Evolutionary conservation across 1,140 invertebrate genomes (phyloP), one percentile per base, ranked within the genome.

Genomic region (Calephelis nemesis): DNA sequence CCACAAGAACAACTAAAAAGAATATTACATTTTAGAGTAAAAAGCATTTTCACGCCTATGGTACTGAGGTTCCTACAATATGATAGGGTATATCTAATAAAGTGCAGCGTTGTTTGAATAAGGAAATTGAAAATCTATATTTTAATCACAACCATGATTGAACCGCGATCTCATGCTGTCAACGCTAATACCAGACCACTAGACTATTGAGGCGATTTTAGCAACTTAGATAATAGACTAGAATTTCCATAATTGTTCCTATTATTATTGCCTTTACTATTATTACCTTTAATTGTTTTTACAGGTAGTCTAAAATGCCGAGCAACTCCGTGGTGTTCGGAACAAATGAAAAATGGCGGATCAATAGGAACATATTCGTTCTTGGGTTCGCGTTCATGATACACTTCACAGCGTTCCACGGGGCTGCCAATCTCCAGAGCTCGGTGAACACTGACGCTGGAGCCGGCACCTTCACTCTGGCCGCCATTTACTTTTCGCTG

Each of bases 331-430:
- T 77, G 78, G 76, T 74, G 73, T 93, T 78, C 63, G 89, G 81
- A 19, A 90, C 82, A 19, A 84, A 87, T 2, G 95, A 96, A 79
- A 92, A 54, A 54, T 93, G 93, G 90, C 90, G 95, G 10, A 96
- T 96, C 73, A 93, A 95, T 78, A 95, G 94, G 77, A 96, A 96
- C 79, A 93, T 97, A 39, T 79, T 96, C 39, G 91, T 96, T 15
- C 93, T 97, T 11, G 95, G 96, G 1, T 91, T 96, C 47, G 95
- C 96, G 4, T 97, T 97, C 83, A 95, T 97, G 93, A 92, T 97
- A 48, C 94, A 97, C 48, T 97, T 97, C 83, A 97, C 95, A 0
- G 96, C 96, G 1, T 97, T 96, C 83, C 96, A 97, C 88, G 95
- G 96, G 1, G 94, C 96, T 4, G 94, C 95, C 6, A 97, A 96